Evolutionary conservation across 2,797 vertebrate genomes (phyloP), one percentile per base, ranked within the genome.

Genomic region (Phoeniculus purpureus): DNA sequence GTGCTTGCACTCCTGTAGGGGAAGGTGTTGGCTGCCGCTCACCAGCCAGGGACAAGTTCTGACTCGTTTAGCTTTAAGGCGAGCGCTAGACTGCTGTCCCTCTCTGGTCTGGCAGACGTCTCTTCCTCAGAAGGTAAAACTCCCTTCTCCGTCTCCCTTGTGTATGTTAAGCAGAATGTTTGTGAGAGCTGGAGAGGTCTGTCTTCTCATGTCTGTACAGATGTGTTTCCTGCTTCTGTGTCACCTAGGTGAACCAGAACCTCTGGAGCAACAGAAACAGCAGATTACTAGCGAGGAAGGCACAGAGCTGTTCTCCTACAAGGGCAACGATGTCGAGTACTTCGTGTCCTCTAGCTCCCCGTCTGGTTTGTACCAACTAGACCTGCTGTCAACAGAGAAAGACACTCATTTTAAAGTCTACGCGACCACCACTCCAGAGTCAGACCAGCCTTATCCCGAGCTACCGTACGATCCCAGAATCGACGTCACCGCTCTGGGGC

Each of bases 361-460:
- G 0, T 98, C 99, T 7, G 99, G 99, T 71, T 97, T 99, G 62
- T 99, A 99, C 95, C 99, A 99, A 82, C 94, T 99, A 95, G 99
- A 99, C 92, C 97, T 99, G 47, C 97, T 99, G 90, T 99, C 99
- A 6, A 99, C 99, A 7, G 99, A 99, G 97, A 99, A 99, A 86
- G 99, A 99, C 96, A 99, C 99, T 50, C 98, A 99, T 96, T 99
- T 99, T 93, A 99, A 99, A 94, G 97, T 99, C 29, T 99, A 99
- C 10, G 98, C 98, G 85, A 99, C 98, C 92, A 99, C 99, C 10
- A 99, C 99, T 8, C 99, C 99, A 0, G 99, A 99, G 95, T 99
- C 99, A 0, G 99, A 99, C 93, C 99, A 99, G 91, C 99, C 99
- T 29, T 99, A 99, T 87, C 99, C 99, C 0, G 99, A 99, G 93